Evolutionary conservation across 2,797 vertebrate genomes (phyloP), one percentile per base, ranked within the genome.

Genomic region (Eupleurogrammus muticus): DNA sequence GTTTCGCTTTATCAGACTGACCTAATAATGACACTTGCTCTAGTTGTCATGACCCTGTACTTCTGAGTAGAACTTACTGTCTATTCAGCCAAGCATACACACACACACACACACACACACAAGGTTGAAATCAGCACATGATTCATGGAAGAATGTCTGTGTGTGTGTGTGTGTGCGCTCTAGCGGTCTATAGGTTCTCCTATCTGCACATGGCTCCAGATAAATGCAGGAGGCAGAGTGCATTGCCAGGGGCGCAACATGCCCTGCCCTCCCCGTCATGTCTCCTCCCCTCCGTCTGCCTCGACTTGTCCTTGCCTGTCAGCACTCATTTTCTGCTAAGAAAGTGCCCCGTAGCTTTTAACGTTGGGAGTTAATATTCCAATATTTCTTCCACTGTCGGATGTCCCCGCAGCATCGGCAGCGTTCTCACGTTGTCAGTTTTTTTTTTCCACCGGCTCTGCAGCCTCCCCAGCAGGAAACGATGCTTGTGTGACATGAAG

Each of bases 261-360:
- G 5, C 62, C 51, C 70, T 70, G 66, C 76, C 74, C 59, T 72
- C 70, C 61, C 48, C 40, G 34, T 38, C 34, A 23, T 28, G 57
- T 63, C 73, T 80, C 63, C 65, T 70, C 67, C 65, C 47, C 56
- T 44, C 46, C 63, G 80, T 82, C 14, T 83, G 86, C 82, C 83
- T 84, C 47, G 61, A 73, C 90, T 82, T 83, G 92, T 77, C 88
- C 62, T 89, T 85, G 63, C 78, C 69, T 88, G 86, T 90, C 80
- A 83, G 82, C 62, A 36, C 59, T 73, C 35, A 77, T 80, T 81
- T 70, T 56, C 59, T 52, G 23, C 61, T 49, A 64, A 79, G 54
- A 75, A 77, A 61, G 23, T 32, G 61, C 66, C 66, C 63, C 20
- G 50, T 70, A 72, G 61, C 78, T 73, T 76, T 38, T 56, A n/a